phyloP scores from a whole-genome alignment of 2,113 vertebrate species.

The Oceanodroma tethys region DNA sequence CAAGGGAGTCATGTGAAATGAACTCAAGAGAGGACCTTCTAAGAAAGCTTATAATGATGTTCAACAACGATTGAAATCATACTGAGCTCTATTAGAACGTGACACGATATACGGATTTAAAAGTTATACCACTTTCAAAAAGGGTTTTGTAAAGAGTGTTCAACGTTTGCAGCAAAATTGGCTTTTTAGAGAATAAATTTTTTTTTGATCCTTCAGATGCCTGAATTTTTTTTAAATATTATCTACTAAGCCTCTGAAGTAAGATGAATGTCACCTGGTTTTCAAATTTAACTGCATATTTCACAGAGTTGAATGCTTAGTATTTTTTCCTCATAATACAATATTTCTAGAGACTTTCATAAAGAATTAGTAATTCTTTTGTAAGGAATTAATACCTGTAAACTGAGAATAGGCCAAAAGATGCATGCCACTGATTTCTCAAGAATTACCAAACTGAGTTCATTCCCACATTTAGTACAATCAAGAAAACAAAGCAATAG shows the following conservation, averaged over 20 bases:
- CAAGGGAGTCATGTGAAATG: not conserved
- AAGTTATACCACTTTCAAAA: not conserved
- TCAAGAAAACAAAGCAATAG: not conserved
- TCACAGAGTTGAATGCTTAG: not conserved
- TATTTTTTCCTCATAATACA: not conserved
- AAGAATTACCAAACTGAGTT: not conserved
- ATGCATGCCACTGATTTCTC: not conserved
- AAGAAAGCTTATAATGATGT: not conserved
- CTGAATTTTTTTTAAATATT: slow-evolving; percentile 21
- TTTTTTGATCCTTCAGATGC: slow-evolving; percentile 40
- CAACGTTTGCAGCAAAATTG: slow-evolving; percentile 58
- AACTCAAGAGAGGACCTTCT: not conserved
- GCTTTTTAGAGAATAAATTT: slow-evolving; percentile 48
- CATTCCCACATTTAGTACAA: not conserved
- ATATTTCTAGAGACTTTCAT: not conserved
- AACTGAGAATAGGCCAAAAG: not conserved
- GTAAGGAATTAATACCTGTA: not conserved
- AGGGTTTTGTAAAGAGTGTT: slow-evolving; percentile 22
- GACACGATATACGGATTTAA: not conserved
- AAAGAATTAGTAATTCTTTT: not conserved
- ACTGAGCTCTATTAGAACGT: not conserved
- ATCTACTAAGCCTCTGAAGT: slow-evolving; percentile 23
- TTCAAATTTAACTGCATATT: not conserved
- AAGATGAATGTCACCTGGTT: not conserved
- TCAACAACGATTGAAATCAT: not conserved